Evolutionary conservation across 2,113 vertebrate genomes (phyloP).

Genomic region (Eira barbara): DNA sequence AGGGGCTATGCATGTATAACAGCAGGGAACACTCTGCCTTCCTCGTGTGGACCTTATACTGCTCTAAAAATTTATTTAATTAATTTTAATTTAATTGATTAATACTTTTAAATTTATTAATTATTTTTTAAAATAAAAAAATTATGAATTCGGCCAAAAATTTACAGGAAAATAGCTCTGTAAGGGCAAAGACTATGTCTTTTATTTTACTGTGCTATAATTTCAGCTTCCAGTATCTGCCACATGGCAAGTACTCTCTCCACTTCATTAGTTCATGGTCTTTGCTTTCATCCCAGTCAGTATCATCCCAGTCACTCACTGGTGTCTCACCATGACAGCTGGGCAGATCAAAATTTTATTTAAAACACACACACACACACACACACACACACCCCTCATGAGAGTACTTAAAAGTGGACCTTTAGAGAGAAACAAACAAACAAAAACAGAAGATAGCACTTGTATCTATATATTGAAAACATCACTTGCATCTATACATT

Average conservation of each 20-base stretch:
- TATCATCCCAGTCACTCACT: neutral
- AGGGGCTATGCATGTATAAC: neutral
- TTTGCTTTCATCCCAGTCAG: neutral
- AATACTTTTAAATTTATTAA: neutral
- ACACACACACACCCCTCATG: neutral
- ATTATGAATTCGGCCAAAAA: neutral
- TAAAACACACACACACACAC: neutral
- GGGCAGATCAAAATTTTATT: neutral
- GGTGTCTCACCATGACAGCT: neutral
- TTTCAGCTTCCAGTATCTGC: neutral
- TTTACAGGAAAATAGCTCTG: neutral
- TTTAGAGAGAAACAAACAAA: neutral
- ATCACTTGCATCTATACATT: neutral
- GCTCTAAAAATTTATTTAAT: neutral
- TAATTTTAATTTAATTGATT: neutral
- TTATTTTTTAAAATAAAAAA: neutral
- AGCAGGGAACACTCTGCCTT: neutral
- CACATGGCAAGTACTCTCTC: neutral
- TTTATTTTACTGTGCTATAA: neutral
- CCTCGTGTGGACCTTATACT: neutral
- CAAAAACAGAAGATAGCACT: neutral
- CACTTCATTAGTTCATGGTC: neutral
- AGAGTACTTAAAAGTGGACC: neutral
- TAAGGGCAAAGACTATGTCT: neutral
- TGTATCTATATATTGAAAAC: neutral